Evolutionary conservation across 2,797 vertebrate species (phyloP), one percentile per base, ranked within the genome.

Genomic region (Euthynnus affinis): DNA sequence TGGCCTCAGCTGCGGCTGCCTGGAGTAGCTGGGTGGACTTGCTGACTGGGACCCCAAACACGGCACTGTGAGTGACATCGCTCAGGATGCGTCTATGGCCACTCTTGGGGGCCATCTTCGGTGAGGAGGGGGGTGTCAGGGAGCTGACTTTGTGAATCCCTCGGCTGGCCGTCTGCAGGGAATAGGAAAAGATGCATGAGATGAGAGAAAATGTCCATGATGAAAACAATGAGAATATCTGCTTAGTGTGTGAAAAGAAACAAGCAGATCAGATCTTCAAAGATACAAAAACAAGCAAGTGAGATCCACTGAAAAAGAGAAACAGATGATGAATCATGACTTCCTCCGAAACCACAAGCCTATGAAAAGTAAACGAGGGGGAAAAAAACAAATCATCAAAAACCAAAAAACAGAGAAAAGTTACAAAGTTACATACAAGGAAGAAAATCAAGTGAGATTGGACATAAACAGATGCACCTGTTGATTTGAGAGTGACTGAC

Each of bases 1-100:
- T 94, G 88, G 98, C 98, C 89, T 99, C 98, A 0, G 98, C 98
- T 20, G 98, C 98, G 0, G 98, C 98, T 0, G 98, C 96, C 84
- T 99, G 98, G 57, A 99, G 95, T 59, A 99, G 96, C 93, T 98
- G 98, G 14, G 98, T 99, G 55, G 98, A 99, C 88, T 98, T 98
- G 96, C 98, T 99, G 87, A 97, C 96, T 10, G 98, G 98, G 63
- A 99, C 98, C 3, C 98, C 98, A 5, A 99, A 99, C 44, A 99
- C 96, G 0, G 98, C 95, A 8, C 98, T 99, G 94, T 99, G 98
- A 13, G 98, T 99, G 87, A 99, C 97, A 0, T 99, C 98, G 9
- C 98, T 99, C 84, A 99, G 95, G 88, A 99, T 99, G 82, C 98
- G 95, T 74, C 98, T 92, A 93, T 99, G 98, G 13, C 98, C 97